These are phyloP conservation scores for Xenentodon cancila DNA, from an alignment of 2,797 vertebrate species.

Conservation along the genomic window DNA sequence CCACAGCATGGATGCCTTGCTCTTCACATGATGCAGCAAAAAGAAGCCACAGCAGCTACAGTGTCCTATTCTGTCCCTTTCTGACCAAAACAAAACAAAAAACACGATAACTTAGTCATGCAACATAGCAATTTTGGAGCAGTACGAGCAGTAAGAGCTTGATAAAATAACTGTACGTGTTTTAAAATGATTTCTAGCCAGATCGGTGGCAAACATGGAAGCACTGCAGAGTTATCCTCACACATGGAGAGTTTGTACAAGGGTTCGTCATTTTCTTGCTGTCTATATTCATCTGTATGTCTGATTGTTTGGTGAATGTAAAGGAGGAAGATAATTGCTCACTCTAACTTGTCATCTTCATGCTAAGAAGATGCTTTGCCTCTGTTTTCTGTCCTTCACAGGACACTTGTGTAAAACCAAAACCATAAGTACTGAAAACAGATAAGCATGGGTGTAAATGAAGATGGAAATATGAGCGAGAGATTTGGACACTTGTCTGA, in stretches of 20 bases:
- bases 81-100: slow-evolving; percentile 25
- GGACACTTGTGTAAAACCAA: slow-evolving; percentile 32
- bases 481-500: too few relatives aligned
- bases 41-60: slow-evolving; percentile 30
- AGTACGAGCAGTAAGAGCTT: slow-evolving; percentile 30
- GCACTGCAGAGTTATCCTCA: slow-evolving; percentile 26
- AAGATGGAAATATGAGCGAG: slow-evolving; percentile 7
- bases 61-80: slow-evolving; percentile 20
- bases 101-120: slow-evolving; percentile 16
- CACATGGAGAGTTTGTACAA: slow-evolving; percentile 33
- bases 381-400: slow-evolving; percentile 43
- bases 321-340: slow-evolving; percentile 39
- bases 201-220: slow-evolving; percentile 37
- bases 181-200: slow-evolving; percentile 63
- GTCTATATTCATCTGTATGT: slow-evolving; percentile 5
- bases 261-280: slow-evolving; percentile 8
- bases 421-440: slow-evolving; percentile 25
- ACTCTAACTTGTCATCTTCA: slow-evolving; percentile 29
- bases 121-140: background rate
- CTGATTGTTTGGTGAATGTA: slow-evolving; percentile 22
- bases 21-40: slow-evolving; percentile 38
- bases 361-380: slow-evolving; percentile 32
- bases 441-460: slow-evolving; percentile 12
- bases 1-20: slow-evolving; percentile 48
- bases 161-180: slow-evolving; percentile 48